phyloP scores from a whole-genome alignment of 2,888 invertebrate species.

The Drosophila melanocephala region DNA sequence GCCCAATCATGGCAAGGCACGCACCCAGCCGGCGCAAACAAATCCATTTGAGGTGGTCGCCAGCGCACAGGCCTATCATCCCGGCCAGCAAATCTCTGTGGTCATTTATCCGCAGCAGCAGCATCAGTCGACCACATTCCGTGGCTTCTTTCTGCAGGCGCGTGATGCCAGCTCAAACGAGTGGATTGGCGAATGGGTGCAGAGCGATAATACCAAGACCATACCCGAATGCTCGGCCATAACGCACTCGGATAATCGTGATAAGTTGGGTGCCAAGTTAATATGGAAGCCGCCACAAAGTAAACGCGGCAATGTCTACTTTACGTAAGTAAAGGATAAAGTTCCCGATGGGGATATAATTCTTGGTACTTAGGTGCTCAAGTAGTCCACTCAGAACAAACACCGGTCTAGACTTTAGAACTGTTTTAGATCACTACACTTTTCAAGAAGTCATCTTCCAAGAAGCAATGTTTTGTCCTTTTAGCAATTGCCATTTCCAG shows the following conservation, averaged over 20 bases:
- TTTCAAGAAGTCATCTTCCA: not conserved
- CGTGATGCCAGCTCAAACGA: slow-evolving; percentile 90
- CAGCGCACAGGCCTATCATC: slow-evolving; percentile 88
- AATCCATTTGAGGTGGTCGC: slow-evolving; percentile 90
- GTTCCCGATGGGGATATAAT: not conserved
- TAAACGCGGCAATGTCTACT: slow-evolving; percentile 90
- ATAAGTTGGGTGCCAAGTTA: slow-evolving; percentile 90
- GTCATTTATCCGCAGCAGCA: slow-evolving; percentile 78
- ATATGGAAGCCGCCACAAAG: slow-evolving; percentile 91
- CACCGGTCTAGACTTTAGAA: no score
- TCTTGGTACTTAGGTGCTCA: not conserved
- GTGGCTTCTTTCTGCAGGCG: slow-evolving; percentile 94
- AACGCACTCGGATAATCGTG: slow-evolving; percentile 91
- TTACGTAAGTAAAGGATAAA: slow-evolving; percentile 89
- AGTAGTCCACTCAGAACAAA: not conserved
- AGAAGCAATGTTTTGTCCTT: not conserved
- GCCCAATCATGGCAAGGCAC: slow-evolving; percentile 91
- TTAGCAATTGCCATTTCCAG: not conserved
- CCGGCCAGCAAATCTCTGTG: slow-evolving; percentile 89
- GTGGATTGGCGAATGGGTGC: slow-evolving; percentile 92
- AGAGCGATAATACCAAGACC: slow-evolving; percentile 90
- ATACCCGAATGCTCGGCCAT: slow-evolving; percentile 92
- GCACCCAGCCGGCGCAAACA: slow-evolving; percentile 88
- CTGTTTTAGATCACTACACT: not conserved
- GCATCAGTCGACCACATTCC: slow-evolving; percentile 86